phyloP scores from a whole-genome alignment of 92 coral and sea anemone species.

The Siderastrea radians region DNA sequence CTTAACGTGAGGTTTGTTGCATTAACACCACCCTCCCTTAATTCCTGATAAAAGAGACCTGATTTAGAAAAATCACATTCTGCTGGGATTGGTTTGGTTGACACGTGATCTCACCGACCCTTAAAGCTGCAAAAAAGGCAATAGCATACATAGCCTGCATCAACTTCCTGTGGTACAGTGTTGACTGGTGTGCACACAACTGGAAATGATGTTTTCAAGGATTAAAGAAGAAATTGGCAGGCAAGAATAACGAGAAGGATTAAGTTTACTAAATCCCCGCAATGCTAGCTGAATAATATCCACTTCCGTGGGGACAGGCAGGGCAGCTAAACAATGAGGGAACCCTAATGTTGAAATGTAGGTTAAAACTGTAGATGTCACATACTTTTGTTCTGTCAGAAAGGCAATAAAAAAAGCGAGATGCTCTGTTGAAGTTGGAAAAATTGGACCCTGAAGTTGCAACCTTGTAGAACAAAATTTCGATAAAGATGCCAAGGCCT shows the following conservation, averaged over 20 bases:
- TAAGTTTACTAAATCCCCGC: conserved; percentile 31
- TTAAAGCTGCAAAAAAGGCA: conserved; percentile 43
- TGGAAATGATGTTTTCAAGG: conserved; percentile 25
- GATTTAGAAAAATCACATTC: too few relatives aligned
- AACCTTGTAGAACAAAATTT: background rate
- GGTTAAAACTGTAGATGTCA: conserved; percentile 17
- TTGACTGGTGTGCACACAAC: conserved; percentile 24
- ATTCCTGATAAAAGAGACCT: too few relatives aligned
- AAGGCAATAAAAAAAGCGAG: conserved; percentile 29
- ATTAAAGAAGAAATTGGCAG: conserved; percentile 56
- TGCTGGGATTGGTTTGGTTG: too few relatives aligned
- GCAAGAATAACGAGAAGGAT: conserved; percentile 32
- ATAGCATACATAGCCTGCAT: conserved; percentile 48
- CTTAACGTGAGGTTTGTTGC: too few relatives aligned
- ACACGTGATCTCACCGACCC: conserved; percentile 51
- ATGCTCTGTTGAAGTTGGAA: conserved; percentile 1
- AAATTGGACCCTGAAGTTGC: background rate
- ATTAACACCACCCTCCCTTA: too few relatives aligned
- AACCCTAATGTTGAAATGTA: conserved; percentile 56
- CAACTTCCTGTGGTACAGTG: conserved; percentile 7
- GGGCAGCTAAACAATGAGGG: conserved; percentile 47
- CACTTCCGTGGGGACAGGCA: conserved; percentile 36
- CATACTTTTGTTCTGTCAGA: background rate
- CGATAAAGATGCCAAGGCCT: conserved; percentile 36
- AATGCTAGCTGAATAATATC: conserved; percentile 16